Evolutionary conservation across 2,888 invertebrate genomes (phyloP), one percentile per base, ranked within the genome.

Genomic region (Cephus rjabovi): DNA sequence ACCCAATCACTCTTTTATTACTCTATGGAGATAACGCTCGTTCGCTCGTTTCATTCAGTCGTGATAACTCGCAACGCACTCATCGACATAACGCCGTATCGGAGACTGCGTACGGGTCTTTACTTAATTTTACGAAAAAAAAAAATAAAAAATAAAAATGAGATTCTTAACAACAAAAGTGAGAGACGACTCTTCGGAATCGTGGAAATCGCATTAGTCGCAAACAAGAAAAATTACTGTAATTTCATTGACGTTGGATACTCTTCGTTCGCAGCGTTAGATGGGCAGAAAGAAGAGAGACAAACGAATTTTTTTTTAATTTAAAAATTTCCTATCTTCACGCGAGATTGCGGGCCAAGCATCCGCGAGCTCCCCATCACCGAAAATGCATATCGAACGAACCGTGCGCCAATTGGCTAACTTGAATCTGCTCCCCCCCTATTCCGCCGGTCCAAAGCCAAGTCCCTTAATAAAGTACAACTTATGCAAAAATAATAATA

Each of bases 401-500:
- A 56, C 9, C 56, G 56, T 56, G 56, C 23, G 56, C 56, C 56
- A 23, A 23, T 23, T 56, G 56, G 56, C 56, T 56, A 56, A 23
- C 9, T 1, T 56, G 2, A 56, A 56, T 9, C 9, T 23, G 56
- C 2, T 0, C 2, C 56, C 9, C 15, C 12, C 35, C 35, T 1
- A 11, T 12, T 34, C 11, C 40, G 12, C 74, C 40, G 40, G 68
- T 34, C 30, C 70, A 34, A 15, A 69, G 12, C 70, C 30, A 56
- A 33, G 70, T 56, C 75, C 33, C 37, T 15, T 56, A 34, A 77
- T n/a, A 37, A 75, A 79, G 69, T 77, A 77, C 68, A 75, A 80
- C 56, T 80, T 68, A 71, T 68, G 34, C 70, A 76, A 75, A 56
- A 79, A 74, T 68, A 75, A 73, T 77, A 74, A 77, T 68, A 80